phyloP scores from a whole-genome alignment of 2,113 vertebrate species.

The Lontra canadensis region DNA sequence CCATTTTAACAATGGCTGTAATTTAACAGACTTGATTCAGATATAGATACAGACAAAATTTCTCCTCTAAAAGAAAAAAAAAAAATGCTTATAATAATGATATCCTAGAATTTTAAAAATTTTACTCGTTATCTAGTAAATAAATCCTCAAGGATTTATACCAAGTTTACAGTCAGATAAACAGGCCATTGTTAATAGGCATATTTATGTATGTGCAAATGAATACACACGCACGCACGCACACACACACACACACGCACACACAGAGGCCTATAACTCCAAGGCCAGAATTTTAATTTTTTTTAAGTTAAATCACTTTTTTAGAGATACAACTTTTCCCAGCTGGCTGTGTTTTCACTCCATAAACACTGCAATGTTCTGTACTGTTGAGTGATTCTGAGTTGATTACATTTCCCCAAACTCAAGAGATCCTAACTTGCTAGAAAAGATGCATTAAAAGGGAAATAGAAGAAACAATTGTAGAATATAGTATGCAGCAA shows the following conservation, averaged over 20 bases:
- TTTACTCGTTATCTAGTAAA: neutral
- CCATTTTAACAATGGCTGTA: neutral
- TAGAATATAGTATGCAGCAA: neutral
- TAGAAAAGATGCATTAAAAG: neutral
- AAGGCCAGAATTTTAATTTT: neutral
- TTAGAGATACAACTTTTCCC: neutral
- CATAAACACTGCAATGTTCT: neutral
- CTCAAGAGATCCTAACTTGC: neutral
- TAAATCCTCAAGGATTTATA: neutral
- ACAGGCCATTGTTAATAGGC: neutral
- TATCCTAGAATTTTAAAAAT: neutral
- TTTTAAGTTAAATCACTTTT: neutral
- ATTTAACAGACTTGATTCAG: neutral
- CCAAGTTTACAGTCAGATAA: neutral
- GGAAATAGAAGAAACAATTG: neutral
- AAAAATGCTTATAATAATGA: neutral
- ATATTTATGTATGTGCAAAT: neutral
- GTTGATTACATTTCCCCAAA: neutral
- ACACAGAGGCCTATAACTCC: accelerated
- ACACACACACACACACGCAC: neutral
- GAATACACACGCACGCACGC: neutral
- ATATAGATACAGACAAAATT: neutral
- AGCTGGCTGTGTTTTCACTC: neutral
- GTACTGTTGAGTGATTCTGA: neutral
- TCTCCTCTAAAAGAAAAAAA: neutral